Percentiles rank a stretch among this genome's conserved stretches.
These are phyloP conservation scores for Conus canariensis DNA, from an alignment of 2,888 invertebrate genomes.

Conservation along the genomic window DNA sequence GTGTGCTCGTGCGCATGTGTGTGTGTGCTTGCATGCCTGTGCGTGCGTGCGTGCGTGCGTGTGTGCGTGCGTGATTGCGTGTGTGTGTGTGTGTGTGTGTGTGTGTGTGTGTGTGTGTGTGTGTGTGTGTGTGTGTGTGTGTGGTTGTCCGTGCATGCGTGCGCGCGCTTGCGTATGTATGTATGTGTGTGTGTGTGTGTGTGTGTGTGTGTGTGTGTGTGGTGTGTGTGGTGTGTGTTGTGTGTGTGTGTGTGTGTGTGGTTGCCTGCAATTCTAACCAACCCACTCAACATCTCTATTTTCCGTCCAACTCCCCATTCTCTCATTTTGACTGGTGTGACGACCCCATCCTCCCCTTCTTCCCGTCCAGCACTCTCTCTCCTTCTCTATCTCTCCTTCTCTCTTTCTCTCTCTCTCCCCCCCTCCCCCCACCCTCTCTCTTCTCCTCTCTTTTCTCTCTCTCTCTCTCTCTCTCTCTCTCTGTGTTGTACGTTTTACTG, in stretches of 20 bases:
- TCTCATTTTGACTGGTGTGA: too few relatives aligned
- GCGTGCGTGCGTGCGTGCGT: not conserved
- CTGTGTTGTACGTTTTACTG: not conserved
- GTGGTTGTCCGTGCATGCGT: too few relatives aligned
- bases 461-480: constrained; percentile 14
- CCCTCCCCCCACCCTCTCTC: not conserved
- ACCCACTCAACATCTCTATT: too few relatives aligned
- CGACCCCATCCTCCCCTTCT: too few relatives aligned
- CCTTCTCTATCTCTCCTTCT: not conserved
- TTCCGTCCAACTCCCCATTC: too few relatives aligned
- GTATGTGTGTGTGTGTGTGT: not conserved
- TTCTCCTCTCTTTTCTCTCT: not conserved
- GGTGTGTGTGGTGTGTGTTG: not conserved
- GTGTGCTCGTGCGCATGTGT: not conserved
- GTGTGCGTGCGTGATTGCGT: not conserved
- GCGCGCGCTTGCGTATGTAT: not conserved
- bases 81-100: not conserved
- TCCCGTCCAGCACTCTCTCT: too few relatives aligned
- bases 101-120: not conserved
- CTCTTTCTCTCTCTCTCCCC: not conserved
- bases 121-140: constrained; percentile 12
- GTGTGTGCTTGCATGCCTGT: not conserved
- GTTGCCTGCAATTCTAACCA: not conserved
- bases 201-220: not conserved
- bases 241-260: not conserved